A percentile compares a stretch with the other conserved stretches of the same genome.
Evolutionary conservation across 2,113 vertebrate species (phyloP).

Genomic region (Trematocara macrostoma): DNA sequence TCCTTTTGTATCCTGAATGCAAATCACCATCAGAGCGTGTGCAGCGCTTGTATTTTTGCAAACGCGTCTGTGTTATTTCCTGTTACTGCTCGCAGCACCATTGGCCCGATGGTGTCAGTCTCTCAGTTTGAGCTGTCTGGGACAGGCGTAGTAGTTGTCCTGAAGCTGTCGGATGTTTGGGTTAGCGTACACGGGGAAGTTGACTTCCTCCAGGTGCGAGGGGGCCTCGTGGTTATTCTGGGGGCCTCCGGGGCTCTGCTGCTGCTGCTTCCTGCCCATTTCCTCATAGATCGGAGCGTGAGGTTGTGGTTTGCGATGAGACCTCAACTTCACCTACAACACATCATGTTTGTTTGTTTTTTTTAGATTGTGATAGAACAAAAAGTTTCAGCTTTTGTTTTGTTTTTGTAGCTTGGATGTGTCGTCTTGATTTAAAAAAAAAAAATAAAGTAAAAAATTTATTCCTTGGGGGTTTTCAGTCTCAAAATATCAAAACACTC

Average conservation of each 20-base stretch:
- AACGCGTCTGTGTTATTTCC: neutral
- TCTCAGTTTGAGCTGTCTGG: conserved; percentile 35
- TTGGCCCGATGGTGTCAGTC: neutral
- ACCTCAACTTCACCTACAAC: conserved; percentile 20
- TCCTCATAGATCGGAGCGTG: conserved; percentile 57
- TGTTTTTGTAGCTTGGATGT: neutral
- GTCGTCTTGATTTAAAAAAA: neutral
- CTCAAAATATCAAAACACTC: neutral
- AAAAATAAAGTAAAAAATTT: neutral
- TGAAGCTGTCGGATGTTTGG: conserved; percentile 38
- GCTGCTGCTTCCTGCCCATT: conserved; percentile 53
- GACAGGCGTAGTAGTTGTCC: conserved; percentile 67
- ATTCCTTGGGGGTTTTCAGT: neutral
- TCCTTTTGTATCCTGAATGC: neutral
- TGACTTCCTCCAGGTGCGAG: conserved; percentile 56
- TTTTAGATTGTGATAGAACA: neutral
- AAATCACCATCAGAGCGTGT: neutral
- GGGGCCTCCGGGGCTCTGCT: neutral
- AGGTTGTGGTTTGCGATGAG: neutral
- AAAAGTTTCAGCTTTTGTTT: neutral
- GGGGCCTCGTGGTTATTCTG: neutral
- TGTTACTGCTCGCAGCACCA: neutral
- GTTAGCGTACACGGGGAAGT: conserved; percentile 48
- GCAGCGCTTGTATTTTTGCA: neutral
- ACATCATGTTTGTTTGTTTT: neutral